Evolutionary conservation across 2,888 invertebrate genomes (phyloP), one percentile per base, ranked within the genome.

Genomic region (Sarcophaga rosellei): DNA sequence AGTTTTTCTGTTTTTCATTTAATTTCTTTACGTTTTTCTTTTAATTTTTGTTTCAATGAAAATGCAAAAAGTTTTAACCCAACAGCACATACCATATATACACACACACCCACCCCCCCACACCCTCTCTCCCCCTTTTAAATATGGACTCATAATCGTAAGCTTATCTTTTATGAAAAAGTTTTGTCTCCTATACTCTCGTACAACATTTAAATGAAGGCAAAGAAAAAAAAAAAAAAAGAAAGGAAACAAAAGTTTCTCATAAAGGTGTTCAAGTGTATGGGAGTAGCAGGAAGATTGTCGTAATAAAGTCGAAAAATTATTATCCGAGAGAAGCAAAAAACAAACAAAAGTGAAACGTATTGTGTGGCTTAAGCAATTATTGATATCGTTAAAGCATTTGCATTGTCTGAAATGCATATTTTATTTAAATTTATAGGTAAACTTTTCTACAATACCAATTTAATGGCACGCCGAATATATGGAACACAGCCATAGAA

Each of bases 371-470:
- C 70, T 69, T 65, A 79, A 83, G 84, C 84, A 84, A 86, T 84
- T 84, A 86, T 84, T 78, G 70, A 78, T 75, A 75, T 84, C 63
- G 75, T 86, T 81, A 15, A 15, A 15, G 47, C 4, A 47, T 47
- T 47, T 47, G 47, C 15, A 78, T 78, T 62, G 62, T 75, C 77
- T 75, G 75, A 86, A 81, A 81, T 81, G 75, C 84, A 84, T 86
- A 84, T 81, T 86, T 86, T 84, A 86, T 68, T 72, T 70, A 81
- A 78, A 86, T 81, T 86, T 86, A 86, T 86, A 44, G 84, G 15
- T 61, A 84, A 86, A 86, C 59, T 35, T 86, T 86, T 86, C 23
- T 57, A 45, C 59, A 17, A 23, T 47, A 15, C 35, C 44, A 70
- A 23, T 65, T 45, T 10, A 65, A 12, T 45, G 47, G 47, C 47